Conservation (phyloP, 2,888 invertebrate genomes). For the Eupithecia exiguata region DNA sequence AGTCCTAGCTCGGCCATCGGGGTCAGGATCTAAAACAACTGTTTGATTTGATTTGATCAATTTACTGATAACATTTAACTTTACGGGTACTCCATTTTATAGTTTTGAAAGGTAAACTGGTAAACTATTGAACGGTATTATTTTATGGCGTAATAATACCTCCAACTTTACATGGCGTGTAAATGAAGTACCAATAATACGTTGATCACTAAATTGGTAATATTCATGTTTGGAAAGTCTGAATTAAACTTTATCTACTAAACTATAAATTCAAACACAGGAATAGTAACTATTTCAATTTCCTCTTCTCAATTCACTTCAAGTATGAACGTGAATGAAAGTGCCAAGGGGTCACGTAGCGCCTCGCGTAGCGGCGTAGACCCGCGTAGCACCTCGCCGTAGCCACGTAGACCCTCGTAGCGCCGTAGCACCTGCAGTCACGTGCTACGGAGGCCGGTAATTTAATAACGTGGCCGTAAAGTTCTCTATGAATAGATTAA, state of each 20-base stretch:
- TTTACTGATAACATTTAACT: constrained; percentile 40
- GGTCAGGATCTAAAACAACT: constrained; percentile 47
- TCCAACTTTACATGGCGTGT: not conserved
- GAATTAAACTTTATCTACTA: not conserved
- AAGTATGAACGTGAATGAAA: constrained; percentile 28
- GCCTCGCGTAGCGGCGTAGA: constrained; percentile 46
- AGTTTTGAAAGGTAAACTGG: constrained; percentile 19
- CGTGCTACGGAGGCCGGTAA: constrained; percentile 67
- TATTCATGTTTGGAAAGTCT: not conserved
- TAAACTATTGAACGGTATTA: constrained; percentile 11
- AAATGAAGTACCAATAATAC: not conserved
- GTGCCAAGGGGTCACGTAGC: constrained; percentile 50
- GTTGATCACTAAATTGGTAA: not conserved
- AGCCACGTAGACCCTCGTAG: constrained; percentile 38
- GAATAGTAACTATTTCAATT: constrained; percentile 32
- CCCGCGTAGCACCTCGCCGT: constrained; percentile 42
- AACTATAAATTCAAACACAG: constrained; percentile 10
- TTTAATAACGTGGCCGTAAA: constrained; percentile 62
- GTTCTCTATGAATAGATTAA: constrained; percentile 42
- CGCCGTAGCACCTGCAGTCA: constrained; percentile 54
- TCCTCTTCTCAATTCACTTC: constrained; percentile 42
- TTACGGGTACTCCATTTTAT: constrained; percentile 21
- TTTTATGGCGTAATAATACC: constrained; percentile 10
- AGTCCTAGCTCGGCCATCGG: constrained; percentile 60
- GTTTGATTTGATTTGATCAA: constrained; percentile 47